A percentile compares a stretch with the other conserved stretches of the same genome.
Evolutionary conservation across 2,888 invertebrate genomes (phyloP).

Genomic region (Harpalus rubripes): DNA sequence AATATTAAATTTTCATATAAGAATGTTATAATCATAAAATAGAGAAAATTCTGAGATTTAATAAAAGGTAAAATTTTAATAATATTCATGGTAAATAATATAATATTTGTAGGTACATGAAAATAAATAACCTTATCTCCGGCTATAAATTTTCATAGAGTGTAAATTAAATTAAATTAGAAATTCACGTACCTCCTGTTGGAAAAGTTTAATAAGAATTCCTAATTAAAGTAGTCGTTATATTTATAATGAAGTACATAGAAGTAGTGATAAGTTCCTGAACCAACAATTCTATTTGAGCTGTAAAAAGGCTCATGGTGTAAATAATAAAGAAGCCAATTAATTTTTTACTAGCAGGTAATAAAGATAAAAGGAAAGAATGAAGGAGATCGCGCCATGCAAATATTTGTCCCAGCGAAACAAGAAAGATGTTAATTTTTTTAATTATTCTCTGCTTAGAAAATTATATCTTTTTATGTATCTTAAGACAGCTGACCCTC

Average conservation of each 20-base stretch:
- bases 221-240: slow-evolving; percentile 41
- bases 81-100: neutral
- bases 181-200: neutral
- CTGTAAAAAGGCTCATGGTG: slow-evolving; percentile 39
- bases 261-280: slow-evolving; percentile 47
- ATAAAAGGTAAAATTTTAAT: neutral
- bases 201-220: slow-evolving; percentile 33
- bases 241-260: slow-evolving; percentile 33
- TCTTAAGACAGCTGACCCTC: slow-evolving; percentile 52
- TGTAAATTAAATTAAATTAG: neutral
- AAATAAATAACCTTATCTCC: neutral
- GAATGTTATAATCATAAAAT: too few relatives aligned
- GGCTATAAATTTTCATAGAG: neutral
- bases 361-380: slow-evolving; percentile 44
- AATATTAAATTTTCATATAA: too few relatives aligned
- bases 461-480: slow-evolving; percentile 58
- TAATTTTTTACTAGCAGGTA: slow-evolving; percentile 54
- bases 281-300: slow-evolving; percentile 11
- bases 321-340: slow-evolving; percentile 60
- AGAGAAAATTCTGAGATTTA: too few relatives aligned
- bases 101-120: neutral
- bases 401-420: slow-evolving; percentile 54
- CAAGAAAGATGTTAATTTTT: slow-evolving; percentile 55
- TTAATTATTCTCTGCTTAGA: slow-evolving; percentile 62
- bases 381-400: slow-evolving; percentile 12